These are phyloP conservation scores for Ibidorhyncha struthersii DNA, from an alignment of 2,113 vertebrate species.

Conservation along the genomic window DNA sequence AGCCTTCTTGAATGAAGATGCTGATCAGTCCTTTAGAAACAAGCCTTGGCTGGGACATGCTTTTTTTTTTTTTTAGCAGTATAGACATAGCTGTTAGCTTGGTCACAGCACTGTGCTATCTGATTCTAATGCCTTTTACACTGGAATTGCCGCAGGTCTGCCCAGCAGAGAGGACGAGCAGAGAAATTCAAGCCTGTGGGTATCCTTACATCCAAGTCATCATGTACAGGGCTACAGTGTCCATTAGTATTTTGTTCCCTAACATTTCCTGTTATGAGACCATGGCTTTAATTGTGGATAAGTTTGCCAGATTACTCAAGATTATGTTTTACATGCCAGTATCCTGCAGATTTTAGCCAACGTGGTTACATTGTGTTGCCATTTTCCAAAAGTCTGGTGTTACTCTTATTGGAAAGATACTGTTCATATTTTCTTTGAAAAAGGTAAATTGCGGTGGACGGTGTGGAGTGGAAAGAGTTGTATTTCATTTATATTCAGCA, in stretches of 20 bases:
- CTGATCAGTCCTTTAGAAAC: background rate
- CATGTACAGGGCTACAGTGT: background rate
- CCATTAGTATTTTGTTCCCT: background rate
- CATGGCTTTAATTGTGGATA: background rate
- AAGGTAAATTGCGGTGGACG: background rate
- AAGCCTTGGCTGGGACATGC: background rate
- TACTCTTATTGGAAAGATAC: background rate
- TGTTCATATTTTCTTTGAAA: background rate
- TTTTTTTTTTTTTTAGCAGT: background rate
- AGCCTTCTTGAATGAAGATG: background rate
- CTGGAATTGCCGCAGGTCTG: background rate
- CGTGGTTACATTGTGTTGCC: background rate
- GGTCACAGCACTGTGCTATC: background rate
- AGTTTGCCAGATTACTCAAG: background rate
- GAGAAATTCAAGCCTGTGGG: background rate
- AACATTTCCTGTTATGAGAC: background rate
- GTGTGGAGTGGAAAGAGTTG: background rate
- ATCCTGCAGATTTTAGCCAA: background rate
- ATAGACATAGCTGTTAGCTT: background rate
- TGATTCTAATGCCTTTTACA: background rate
- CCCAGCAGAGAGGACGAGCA: background rate
- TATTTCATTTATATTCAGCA: background rate
- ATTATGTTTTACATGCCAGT: background rate
- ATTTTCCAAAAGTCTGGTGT: background rate
- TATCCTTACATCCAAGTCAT: background rate